Conservation (phyloP, 2,797 vertebrate genomes). For the Champsocephalus gunnari region DNA sequence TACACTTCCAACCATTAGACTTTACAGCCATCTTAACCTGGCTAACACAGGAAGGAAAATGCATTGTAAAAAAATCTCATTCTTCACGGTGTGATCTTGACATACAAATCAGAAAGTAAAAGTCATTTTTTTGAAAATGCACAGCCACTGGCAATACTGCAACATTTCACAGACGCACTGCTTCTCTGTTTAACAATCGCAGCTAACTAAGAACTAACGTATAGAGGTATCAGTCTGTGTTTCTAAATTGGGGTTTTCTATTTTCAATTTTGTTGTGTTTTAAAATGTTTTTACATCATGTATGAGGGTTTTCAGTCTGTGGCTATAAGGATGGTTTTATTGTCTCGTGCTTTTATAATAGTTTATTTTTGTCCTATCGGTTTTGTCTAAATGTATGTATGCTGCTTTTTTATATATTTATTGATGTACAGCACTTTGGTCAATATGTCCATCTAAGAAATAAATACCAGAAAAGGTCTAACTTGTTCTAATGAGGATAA, state of each 20-base stretch:
- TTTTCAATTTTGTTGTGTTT: too few relatives aligned
- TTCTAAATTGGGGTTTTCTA: too few relatives aligned
- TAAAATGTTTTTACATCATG: too few relatives aligned
- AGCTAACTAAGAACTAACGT: not conserved
- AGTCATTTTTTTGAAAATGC: not conserved
- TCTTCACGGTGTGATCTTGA: conserved; percentile 52
- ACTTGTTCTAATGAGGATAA: conserved; percentile 14
- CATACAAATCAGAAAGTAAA: conserved; percentile 29
- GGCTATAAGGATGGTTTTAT: too few relatives aligned
- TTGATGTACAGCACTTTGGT: too few relatives aligned
- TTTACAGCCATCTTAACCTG: conserved; percentile 76
- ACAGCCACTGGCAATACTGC: not conserved
- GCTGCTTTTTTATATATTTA: too few relatives aligned
- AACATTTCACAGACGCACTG: not conserved
- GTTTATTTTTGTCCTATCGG: too few relatives aligned
- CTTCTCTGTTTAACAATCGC: not conserved
- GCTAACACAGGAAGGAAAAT: conserved; percentile 54
- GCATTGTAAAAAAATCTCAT: conserved; percentile 59
- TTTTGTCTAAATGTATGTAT: too few relatives aligned
- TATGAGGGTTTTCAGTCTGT: too few relatives aligned
- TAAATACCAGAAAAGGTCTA: not conserved
- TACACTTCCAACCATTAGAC: conserved; percentile 79
- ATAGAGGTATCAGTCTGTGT: too few relatives aligned
- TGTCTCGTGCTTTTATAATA: too few relatives aligned
- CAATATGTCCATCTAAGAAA: not conserved